Percentiles rank a stretch among this genome's conserved stretches.
phyloP scores from a whole-genome alignment of 2,113 vertebrate genomes.

The Octodon degus region DNA sequence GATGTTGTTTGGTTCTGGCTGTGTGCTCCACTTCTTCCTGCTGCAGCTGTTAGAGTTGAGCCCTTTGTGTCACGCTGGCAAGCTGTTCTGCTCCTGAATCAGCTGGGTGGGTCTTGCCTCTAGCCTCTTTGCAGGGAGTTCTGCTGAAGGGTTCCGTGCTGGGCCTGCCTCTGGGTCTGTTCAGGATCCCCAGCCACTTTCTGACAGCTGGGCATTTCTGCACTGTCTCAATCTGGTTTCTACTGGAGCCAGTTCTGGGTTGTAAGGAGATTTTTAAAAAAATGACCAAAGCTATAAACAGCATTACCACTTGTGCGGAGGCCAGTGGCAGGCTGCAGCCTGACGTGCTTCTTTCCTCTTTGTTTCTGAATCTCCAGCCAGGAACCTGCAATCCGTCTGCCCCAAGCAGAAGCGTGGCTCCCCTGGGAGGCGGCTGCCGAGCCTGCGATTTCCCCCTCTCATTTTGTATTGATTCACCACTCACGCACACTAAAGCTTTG shows the following conservation, averaged over 20 bases:
- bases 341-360: neutral
- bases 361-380: conserved; percentile 28
- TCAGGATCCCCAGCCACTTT: neutral
- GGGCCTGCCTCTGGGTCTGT: too few species aligned
- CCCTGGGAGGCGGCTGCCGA: neutral
- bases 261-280: neutral
- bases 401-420: neutral
- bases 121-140: too few species aligned
- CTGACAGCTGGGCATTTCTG: neutral
- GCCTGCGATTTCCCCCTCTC: neutral
- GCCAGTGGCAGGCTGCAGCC: neutral
- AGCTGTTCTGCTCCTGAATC: too few species aligned
- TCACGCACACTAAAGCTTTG: conserved; percentile 29
- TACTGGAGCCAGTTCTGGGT: neutral
- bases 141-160: too few species aligned
- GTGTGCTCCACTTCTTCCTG: too few species aligned
- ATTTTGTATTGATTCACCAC: conserved; percentile 38
- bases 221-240: neutral
- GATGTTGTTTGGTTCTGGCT: too few species aligned
- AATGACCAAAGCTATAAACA: neutral
- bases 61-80: too few species aligned
- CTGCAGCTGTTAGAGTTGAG: too few species aligned
- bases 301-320: neutral
- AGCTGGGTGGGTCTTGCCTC: too few species aligned
- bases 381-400: neutral